phyloP scores from a whole-genome alignment of 2,113 vertebrate genomes.

The Ageneiosus marmoratus region DNA sequence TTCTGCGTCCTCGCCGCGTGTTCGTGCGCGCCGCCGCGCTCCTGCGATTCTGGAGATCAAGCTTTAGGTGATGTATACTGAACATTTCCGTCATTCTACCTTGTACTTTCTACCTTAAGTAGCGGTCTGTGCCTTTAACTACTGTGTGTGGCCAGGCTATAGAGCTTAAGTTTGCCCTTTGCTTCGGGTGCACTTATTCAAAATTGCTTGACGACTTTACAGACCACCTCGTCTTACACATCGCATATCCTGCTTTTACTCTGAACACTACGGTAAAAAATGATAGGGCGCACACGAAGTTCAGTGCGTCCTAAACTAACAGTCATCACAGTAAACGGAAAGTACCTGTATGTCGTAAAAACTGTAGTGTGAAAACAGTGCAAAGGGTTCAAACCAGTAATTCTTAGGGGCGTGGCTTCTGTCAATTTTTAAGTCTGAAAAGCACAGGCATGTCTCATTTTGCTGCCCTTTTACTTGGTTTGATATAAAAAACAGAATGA shows the following conservation, averaged over 20 bases:
- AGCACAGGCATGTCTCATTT: background rate
- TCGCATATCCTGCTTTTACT: background rate
- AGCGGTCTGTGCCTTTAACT: background rate
- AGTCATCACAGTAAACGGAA: background rate
- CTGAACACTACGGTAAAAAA: background rate
- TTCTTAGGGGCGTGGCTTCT: background rate
- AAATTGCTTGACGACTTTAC: background rate
- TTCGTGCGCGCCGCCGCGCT: slow-evolving; percentile 62
- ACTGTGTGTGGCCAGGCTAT: background rate
- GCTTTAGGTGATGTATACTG: slow-evolving; percentile 74
- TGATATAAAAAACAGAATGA: background rate
- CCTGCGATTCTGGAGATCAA: slow-evolving; percentile 69
- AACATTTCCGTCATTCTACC: background rate
- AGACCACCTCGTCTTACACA: background rate
- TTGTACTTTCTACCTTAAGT: background rate
- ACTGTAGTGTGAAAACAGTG: background rate
- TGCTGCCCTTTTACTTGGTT: background rate
- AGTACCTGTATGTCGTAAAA: background rate
- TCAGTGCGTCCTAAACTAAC: background rate
- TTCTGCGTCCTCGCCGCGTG: slow-evolving; percentile 50
- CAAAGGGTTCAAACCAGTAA: background rate
- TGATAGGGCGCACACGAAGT: background rate
- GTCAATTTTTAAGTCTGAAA: background rate
- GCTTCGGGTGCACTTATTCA: background rate
- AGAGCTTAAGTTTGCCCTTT: background rate